A percentile compares a stretch with the other conserved stretches of the same genome.
These are phyloP conservation scores for Eupithecia pulchellata DNA, from an alignment of 2,888 invertebrate species.

Conservation along the genomic window DNA sequence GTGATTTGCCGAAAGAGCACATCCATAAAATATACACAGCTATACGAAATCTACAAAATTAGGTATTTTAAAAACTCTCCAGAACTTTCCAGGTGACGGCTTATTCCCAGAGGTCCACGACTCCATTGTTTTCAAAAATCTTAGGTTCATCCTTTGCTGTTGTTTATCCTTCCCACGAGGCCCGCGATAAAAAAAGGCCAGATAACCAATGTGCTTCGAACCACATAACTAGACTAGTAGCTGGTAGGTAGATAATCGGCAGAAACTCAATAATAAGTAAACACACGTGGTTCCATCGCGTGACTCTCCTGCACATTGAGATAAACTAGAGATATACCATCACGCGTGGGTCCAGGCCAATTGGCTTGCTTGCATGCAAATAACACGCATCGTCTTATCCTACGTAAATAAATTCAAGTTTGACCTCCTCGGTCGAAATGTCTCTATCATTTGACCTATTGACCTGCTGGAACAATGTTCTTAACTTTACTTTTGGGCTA, in stretches of 20 bases:
- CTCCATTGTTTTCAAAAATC: too few relatives aligned
- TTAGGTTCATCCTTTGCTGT: too few relatives aligned
- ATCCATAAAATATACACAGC: too few relatives aligned
- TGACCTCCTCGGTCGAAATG: neutral
- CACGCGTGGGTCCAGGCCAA: neutral
- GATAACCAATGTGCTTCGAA: too few relatives aligned
- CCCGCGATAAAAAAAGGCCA: too few relatives aligned
- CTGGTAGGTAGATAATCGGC: neutral
- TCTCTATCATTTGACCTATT: neutral
- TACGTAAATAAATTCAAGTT: neutral
- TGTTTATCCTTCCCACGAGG: too few relatives aligned
- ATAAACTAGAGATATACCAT: neutral
- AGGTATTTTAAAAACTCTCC: too few relatives aligned
- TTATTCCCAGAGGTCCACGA: too few relatives aligned
- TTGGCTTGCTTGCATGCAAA: neutral
- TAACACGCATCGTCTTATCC: neutral
- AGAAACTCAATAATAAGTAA: neutral
- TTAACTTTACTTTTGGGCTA: neutral
- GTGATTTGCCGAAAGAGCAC: too few relatives aligned
- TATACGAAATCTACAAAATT: too few relatives aligned
- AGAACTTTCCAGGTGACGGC: too few relatives aligned
- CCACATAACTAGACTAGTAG: too few relatives aligned
- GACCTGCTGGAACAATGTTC: neutral
- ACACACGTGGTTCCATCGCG: constrained; percentile 1
- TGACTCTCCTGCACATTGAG: constrained; percentile 9